Percentiles rank a stretch among this genome's conserved stretches.
Evolutionary conservation across 2,888 invertebrate genomes (phyloP).

Genomic region (Acheta domesticus): DNA sequence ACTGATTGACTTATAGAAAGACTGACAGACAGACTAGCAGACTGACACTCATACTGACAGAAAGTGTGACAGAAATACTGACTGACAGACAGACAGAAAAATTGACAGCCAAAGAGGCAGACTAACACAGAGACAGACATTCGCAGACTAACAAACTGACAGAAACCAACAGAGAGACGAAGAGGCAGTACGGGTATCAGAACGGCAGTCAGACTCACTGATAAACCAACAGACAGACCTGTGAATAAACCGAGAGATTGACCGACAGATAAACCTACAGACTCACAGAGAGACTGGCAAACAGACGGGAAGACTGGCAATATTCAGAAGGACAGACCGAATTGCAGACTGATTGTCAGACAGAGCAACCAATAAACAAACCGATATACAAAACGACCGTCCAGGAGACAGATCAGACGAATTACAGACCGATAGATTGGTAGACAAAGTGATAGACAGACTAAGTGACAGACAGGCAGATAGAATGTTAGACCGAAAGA

Average conservation of each 20-base stretch:
- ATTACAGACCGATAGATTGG: not conserved
- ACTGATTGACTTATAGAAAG: too few species aligned
- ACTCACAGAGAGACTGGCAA: not conserved
- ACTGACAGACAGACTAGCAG: too few species aligned
- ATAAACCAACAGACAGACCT: not conserved
- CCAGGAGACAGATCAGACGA: not conserved
- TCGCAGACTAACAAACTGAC: constrained; percentile 25
- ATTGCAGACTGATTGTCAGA: not conserved
- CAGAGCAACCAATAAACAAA: constrained; percentile 12
- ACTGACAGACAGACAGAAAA: too few species aligned
- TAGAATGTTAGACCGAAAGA: not conserved
- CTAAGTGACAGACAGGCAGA: constrained; percentile 2
- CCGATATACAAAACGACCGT: not conserved
- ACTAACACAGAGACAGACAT: not conserved
- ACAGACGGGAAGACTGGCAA: not conserved
- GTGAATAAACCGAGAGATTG: not conserved
- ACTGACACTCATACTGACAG: too few species aligned
- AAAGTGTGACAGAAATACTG: too few species aligned
- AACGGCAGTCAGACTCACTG: constrained; percentile 12
- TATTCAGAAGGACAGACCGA: too few species aligned
- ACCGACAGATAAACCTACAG: too few species aligned
- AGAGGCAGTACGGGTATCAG: constrained; percentile 21
- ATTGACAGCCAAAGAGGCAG: too few species aligned
- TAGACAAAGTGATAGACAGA: not conserved
- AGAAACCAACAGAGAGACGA: constrained; percentile 27